phyloP scores from a whole-genome alignment of 1,140 invertebrate species.

The Araneus ventricosus region DNA sequence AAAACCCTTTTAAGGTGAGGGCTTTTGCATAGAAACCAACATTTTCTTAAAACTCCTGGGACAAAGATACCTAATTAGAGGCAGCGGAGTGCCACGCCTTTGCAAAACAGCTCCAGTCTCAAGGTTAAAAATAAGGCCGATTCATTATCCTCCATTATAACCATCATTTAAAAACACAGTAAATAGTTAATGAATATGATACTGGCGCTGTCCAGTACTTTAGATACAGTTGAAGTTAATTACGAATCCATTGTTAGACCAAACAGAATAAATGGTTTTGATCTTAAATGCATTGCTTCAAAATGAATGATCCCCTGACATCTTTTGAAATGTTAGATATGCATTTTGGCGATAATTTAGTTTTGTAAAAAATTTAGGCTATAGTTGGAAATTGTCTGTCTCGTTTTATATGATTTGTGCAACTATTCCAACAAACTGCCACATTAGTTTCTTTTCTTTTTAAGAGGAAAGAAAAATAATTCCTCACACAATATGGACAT shows the following conservation, averaged over 20 bases:
- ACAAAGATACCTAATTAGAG: constrained; percentile 2
- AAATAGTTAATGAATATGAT: constrained; percentile 4
- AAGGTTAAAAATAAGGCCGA: background rate
- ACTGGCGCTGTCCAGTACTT: background rate
- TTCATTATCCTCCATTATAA: constrained; percentile 10
- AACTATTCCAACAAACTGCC: too few species aligned
- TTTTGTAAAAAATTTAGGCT: too few species aligned
- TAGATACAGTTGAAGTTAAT: background rate
- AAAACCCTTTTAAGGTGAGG: background rate
- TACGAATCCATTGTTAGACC: background rate
- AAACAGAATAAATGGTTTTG: too few species aligned
- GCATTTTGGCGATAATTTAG: too few species aligned
- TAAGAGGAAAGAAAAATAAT: too few species aligned
- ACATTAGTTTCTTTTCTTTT: too few species aligned
- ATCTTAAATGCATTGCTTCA: too few species aligned
- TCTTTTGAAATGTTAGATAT: too few species aligned
- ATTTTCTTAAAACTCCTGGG: constrained; percentile 2
- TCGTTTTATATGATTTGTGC: too few species aligned
- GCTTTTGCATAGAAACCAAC: background rate
- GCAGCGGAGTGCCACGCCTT: background rate
- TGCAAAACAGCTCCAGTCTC: background rate
- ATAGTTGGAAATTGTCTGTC: too few species aligned
- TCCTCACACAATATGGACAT: too few species aligned
- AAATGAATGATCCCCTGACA: too few species aligned
- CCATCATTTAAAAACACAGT: background rate